Evolutionary conservation across 2,113 vertebrate species (phyloP).

Genomic region (Rhea pennata): DNA sequence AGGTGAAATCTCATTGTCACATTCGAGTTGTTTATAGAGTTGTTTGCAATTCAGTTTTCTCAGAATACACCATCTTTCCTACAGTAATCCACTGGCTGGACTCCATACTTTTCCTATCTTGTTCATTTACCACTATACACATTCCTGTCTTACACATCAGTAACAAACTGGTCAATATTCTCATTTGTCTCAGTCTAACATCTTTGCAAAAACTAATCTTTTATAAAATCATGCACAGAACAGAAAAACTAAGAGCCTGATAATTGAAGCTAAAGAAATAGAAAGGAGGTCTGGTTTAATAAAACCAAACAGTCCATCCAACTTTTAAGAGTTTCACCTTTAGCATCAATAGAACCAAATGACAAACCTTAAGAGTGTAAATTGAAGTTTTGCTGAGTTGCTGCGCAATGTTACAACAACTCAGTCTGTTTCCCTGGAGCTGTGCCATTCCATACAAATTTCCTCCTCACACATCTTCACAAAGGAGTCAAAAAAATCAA

Average conservation of each 20-base stretch:
- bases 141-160: not conserved
- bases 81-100: not conserved
- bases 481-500: not conserved
- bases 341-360: not conserved
- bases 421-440: not conserved
- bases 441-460: not conserved
- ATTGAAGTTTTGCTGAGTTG: not conserved
- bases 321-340: not conserved
- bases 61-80: not conserved
- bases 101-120: not conserved
- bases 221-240: not conserved
- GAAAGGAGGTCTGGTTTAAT: not conserved
- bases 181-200: not conserved
- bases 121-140: not conserved
- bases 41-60: not conserved
- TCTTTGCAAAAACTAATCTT: not conserved
- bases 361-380: not conserved
- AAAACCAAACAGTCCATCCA: not conserved
- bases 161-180: not conserved
- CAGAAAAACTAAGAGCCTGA: not conserved
- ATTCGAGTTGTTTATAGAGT: not conserved
- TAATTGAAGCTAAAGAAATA: not conserved
- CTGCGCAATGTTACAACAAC: not conserved
- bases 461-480: not conserved
- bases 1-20: not conserved